phyloP scores from a whole-genome alignment of 2,888 invertebrate genomes.

The Seladonia tumulorum region DNA sequence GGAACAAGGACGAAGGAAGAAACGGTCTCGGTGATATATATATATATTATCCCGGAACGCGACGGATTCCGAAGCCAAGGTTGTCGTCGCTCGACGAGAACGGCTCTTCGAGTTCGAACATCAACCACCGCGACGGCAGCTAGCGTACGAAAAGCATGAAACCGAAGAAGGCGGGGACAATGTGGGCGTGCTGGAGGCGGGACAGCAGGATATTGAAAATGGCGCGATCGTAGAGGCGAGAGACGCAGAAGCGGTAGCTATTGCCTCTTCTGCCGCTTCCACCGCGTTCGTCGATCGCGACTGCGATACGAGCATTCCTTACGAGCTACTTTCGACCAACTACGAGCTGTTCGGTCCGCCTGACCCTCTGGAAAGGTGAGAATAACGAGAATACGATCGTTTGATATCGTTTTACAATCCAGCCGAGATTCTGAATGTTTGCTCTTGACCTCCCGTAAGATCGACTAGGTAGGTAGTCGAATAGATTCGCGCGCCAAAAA shows the following conservation, averaged over 20 bases:
- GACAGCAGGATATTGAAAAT: slow-evolving; percentile 82
- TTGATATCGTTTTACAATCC: background rate
- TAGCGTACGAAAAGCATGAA: slow-evolving; percentile 66
- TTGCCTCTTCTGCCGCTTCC: slow-evolving; percentile 51
- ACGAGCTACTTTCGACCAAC: slow-evolving; percentile 74
- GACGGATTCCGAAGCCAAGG: background rate
- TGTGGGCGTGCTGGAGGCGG: slow-evolving; percentile 83
- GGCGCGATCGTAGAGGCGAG: slow-evolving; percentile 78
- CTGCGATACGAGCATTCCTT: slow-evolving; percentile 66
- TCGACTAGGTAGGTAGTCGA: too few relatives aligned
- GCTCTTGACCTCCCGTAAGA: background rate
- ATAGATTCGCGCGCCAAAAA: background rate
- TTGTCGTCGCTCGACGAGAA: slow-evolving; percentile 19
- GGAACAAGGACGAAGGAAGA: slow-evolving; percentile 32
- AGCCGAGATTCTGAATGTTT: background rate
- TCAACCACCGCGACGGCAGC: slow-evolving; percentile 68
- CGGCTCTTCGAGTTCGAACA: slow-evolving; percentile 24
- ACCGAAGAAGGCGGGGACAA: slow-evolving; percentile 78
- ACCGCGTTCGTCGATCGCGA: slow-evolving; percentile 61
- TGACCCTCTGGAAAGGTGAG: slow-evolving; percentile 75
- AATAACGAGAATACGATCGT: background rate
- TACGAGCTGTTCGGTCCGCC: slow-evolving; percentile 70
- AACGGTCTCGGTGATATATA: background rate
- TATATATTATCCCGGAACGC: slow-evolving; percentile 46
- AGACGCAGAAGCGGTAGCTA: slow-evolving; percentile 68